Evolutionary conservation across 2,113 vertebrate genomes (phyloP), one percentile per base, ranked within the genome.

Genomic region (Albula glossodonta): DNA sequence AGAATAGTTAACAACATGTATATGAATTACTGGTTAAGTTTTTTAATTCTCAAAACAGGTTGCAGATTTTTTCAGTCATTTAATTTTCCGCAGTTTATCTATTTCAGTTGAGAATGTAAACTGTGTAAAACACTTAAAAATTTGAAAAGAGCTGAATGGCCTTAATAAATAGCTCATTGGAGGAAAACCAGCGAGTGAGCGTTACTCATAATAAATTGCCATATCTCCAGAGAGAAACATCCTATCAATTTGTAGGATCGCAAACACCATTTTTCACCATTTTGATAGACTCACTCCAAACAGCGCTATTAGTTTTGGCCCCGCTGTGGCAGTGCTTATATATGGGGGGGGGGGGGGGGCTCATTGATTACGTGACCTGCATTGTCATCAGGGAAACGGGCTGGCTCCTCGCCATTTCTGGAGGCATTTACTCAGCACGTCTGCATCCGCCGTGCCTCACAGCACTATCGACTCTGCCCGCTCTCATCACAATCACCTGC

Each of bases 361-460:
- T 83, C 83, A 87, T 87, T 84, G 88, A 91, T 91, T 84, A 48
- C 12, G 0, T 48, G 6, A 86, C 48, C 19, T 13, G n/a, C 57
- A 81, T 86, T 87, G 88, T 88, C 85, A 84, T 88, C 78, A 86
- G 80, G 84, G 74, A 91, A 89, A 88, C 87, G 86, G 56, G 56
- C 81, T 12, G 87, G 80, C 89, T 92, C 81, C 82, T 88, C 86
- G 80, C 53, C 25, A 79, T 8, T 51, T 48, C 50, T 49, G 48
- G 79, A 80, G 78, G 13, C 11, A 48, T 80, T 80, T 6, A 80
- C 51, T 8, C 83, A 87, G 49, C 86, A 66, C 60, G 84, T 82
- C 4, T 48, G 22, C 60, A 81, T 53, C 15, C 86, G 84, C 81
- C 9, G 51, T 87, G 86, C 79, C 87, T 91, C 90, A 86, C 70